Evolutionary conservation across 2,888 invertebrate genomes (phyloP).

Genomic region (Synanthedon myopaeformis): DNA sequence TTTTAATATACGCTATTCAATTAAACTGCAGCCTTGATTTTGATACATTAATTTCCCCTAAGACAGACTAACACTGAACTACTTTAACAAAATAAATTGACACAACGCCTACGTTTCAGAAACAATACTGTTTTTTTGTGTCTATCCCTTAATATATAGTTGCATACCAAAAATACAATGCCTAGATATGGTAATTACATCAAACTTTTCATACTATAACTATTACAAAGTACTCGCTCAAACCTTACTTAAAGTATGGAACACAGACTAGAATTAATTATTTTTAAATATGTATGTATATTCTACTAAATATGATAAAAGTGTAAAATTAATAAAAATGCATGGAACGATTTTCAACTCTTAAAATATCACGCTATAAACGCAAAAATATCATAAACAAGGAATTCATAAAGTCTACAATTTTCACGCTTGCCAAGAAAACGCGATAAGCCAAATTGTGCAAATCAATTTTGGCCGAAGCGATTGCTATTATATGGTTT

Average conservation of each 20-base stretch:
- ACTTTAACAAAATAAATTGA: slow-evolving; percentile 12
- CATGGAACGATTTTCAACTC: neutral
- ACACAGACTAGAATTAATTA: neutral
- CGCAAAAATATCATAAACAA: neutral
- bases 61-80: slow-evolving; percentile 25
- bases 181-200: neutral
- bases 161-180: neutral
- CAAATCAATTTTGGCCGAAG: too few relatives aligned
- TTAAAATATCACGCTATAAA: neutral
- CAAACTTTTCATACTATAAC: neutral
- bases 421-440: too few relatives aligned
- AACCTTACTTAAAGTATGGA: neutral
- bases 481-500: too few relatives aligned
- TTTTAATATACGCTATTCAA: slow-evolving; percentile 15
- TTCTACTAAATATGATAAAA: too few relatives aligned
- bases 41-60: slow-evolving; percentile 21
- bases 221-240: neutral
- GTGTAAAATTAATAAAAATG: neutral
- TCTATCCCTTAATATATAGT: neutral
- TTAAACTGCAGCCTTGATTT: slow-evolving; percentile 43
- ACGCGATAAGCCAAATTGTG: too few relatives aligned
- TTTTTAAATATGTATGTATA: neutral
- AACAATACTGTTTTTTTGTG: neutral
- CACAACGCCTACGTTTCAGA: slow-evolving; percentile 9
- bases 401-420: neutral